These are phyloP conservation scores for Lepetodrilus schrolli DNA, from an alignment of 2,888 invertebrate species.

Conservation along the genomic window DNA sequence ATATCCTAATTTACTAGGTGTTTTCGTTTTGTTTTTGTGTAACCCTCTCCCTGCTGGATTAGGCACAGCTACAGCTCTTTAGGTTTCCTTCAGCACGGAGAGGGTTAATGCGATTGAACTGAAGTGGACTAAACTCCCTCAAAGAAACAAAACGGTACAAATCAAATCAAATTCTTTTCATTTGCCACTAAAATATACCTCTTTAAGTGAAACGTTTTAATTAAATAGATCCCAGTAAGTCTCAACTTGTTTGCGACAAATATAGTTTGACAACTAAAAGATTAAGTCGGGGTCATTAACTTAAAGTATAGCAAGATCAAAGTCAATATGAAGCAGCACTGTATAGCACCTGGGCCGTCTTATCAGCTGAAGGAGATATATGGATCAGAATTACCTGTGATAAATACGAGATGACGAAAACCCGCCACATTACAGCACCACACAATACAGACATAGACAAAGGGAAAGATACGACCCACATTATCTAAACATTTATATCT, in stretches of 20 bases:
- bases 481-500: no score
- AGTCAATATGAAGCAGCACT: background rate
- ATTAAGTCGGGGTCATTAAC: conserved; percentile 1
- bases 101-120: no score
- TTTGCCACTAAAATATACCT: background rate
- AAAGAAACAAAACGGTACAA: background rate
- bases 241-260: background rate
- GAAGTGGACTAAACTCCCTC: no score
- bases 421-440: background rate
- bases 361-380: conserved; percentile 22
- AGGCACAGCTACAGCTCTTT: no score
- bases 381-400: background rate
- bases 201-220: no score
- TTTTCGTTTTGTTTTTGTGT: no score
- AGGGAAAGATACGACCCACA: no score
- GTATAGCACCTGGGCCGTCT: background rate
- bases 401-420: background rate
- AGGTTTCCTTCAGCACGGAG: no score
- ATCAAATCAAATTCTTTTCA: no score
- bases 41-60: no score
- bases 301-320: conserved; percentile 5
- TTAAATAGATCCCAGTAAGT: background rate
- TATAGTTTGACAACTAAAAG: background rate
- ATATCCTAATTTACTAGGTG: no score
- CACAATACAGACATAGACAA: no score